Conservation (phyloP, 2,797 vertebrate genomes). For the Hephaestus fuliginosus region DNA sequence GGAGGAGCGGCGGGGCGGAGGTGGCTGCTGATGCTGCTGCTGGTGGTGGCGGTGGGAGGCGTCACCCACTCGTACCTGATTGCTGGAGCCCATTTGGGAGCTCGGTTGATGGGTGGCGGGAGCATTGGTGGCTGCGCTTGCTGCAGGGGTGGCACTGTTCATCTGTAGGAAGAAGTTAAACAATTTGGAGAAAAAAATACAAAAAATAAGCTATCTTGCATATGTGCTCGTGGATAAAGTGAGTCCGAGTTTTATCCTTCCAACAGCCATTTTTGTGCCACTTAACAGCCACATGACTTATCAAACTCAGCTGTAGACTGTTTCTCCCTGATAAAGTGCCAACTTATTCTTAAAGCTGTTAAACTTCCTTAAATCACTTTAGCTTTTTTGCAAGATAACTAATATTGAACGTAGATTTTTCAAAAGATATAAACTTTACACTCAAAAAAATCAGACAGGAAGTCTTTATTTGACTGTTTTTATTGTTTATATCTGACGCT, state of each 20-base stretch:
- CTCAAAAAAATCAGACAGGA: slow-evolving; percentile 28
- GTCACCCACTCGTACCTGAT: slow-evolving; percentile 80
- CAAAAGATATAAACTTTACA: slow-evolving; percentile 13
- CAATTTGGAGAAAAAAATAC: background rate
- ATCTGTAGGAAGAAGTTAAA: slow-evolving; percentile 21
- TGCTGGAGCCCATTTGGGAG: slow-evolving; percentile 12
- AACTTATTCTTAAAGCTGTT: slow-evolving; percentile 9
- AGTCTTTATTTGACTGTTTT: slow-evolving; percentile 14
- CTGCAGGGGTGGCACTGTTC: background rate
- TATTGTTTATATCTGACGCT: slow-evolving; percentile 20
- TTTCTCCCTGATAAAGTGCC: slow-evolving; percentile 14
- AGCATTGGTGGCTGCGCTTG: background rate
- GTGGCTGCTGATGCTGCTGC: slow-evolving; percentile 25
- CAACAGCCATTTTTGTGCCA: background rate
- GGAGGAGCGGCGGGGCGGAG: slow-evolving; percentile 53
- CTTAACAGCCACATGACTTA: slow-evolving; percentile 6
- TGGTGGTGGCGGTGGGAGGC: slow-evolving; percentile 5
- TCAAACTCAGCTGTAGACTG: slow-evolving; percentile 14
- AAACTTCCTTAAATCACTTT: background rate
- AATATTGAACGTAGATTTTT: slow-evolving; percentile 8
- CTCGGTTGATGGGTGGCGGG: background rate
- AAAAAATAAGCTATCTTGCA: background rate
- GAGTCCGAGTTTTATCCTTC: background rate
- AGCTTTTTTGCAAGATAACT: background rate
- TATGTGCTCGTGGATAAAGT: accelerated